phyloP scores from a whole-genome alignment of 2,888 invertebrate species.

The Eilema griseolum region DNA sequence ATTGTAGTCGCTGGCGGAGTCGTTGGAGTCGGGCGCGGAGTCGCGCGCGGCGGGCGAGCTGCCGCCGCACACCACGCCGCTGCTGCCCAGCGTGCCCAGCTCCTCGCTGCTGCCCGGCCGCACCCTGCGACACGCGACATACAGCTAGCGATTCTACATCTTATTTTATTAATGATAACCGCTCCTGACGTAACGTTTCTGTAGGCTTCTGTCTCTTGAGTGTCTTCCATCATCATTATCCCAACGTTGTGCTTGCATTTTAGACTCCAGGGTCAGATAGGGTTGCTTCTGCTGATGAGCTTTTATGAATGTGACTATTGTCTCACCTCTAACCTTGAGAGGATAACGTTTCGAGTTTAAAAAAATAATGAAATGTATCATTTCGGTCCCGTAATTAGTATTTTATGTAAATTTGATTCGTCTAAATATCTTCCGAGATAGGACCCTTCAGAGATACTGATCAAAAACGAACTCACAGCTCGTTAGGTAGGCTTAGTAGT shows the following conservation, averaged over 20 bases:
- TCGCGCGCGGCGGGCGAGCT: slow-evolving; percentile 66
- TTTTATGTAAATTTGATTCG: too few relatives aligned
- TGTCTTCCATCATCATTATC: not conserved
- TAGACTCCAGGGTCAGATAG: not conserved
- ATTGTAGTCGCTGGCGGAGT: slow-evolving; percentile 84
- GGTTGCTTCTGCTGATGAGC: not conserved
- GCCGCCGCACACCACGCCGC: slow-evolving; percentile 80
- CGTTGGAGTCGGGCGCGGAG: slow-evolving; percentile 68
- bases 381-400: too few relatives aligned
- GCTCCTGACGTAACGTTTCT: not conserved
- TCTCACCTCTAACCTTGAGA: not conserved
- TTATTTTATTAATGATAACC: not conserved
- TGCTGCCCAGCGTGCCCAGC: slow-evolving; percentile 72
- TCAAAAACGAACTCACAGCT: too few relatives aligned
- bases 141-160: too few relatives aligned
- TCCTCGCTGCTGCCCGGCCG: slow-evolving; percentile 72
- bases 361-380: not conserved
- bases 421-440: too few relatives aligned
- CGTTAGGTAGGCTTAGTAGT: too few relatives aligned
- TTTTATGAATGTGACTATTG: not conserved
- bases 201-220: not conserved
- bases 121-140: slow-evolving; percentile 53
- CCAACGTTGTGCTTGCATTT: not conserved
- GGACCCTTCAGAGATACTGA: too few relatives aligned
- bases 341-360: not conserved